Evolutionary conservation across 2,888 invertebrate species (phyloP).

Genomic region (Lasioglossum pauxillum): DNA sequence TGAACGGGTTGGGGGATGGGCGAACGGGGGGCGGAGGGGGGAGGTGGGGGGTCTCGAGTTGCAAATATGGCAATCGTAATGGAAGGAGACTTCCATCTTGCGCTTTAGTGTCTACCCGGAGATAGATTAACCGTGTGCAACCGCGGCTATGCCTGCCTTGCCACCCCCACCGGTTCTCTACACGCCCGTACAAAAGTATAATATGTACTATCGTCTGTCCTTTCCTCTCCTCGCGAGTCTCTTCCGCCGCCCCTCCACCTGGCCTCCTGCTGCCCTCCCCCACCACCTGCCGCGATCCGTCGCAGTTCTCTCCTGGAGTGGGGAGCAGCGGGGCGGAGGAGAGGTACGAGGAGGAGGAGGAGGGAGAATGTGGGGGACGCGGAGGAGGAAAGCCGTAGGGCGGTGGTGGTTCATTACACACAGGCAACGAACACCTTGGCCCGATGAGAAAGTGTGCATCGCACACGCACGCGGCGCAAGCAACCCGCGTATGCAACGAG

Average conservation of each 20-base stretch:
- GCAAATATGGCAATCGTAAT: slow-evolving; percentile 76
- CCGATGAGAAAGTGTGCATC: slow-evolving; percentile 58
- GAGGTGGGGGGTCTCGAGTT: slow-evolving; percentile 50
- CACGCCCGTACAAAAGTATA: slow-evolving; percentile 65
- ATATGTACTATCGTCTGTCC: slow-evolving; percentile 69
- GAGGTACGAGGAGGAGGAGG: background rate
- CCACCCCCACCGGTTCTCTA: slow-evolving; percentile 66
- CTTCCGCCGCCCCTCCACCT: slow-evolving; percentile 67
- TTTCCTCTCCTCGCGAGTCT: slow-evolving; percentile 61
- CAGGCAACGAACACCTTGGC: slow-evolving; percentile 66
- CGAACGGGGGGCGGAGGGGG: slow-evolving; percentile 1
- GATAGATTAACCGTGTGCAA: slow-evolving; percentile 77
- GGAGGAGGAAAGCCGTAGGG: slow-evolving; percentile 42
- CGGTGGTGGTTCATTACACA: slow-evolving; percentile 73
- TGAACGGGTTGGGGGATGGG: slow-evolving; percentile 31
- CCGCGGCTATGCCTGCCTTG: slow-evolving; percentile 70
- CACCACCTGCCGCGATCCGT: slow-evolving; percentile 38
- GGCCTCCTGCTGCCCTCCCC: slow-evolving; percentile 54
- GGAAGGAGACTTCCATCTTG: slow-evolving; percentile 79
- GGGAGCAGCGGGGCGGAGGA: slow-evolving; percentile 22
- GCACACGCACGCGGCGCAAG: slow-evolving; percentile 65
- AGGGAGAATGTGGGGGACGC: slow-evolving; percentile 12
- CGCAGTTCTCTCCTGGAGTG: slow-evolving; percentile 17
- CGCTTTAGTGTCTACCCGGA: slow-evolving; percentile 77
- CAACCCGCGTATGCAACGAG: slow-evolving; percentile 66